phyloP scores from a whole-genome alignment of 2,113 vertebrate genomes.

The Panurus biarmicus region DNA sequence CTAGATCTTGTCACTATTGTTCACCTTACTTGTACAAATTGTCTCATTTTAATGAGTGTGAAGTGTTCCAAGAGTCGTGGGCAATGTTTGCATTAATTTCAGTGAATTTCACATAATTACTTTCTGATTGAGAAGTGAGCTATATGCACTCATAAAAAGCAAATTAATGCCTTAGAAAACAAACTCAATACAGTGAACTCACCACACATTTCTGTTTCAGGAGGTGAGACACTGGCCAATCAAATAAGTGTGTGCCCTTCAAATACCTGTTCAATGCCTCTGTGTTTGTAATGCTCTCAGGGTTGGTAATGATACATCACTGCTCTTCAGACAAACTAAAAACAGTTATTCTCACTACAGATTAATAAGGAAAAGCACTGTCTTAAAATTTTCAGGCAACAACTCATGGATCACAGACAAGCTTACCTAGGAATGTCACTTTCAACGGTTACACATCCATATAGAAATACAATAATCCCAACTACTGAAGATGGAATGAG shows the following conservation, averaged over 20 bases:
- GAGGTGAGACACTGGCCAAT: neutral
- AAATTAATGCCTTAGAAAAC: neutral
- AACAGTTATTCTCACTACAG: neutral
- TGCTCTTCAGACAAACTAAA: neutral
- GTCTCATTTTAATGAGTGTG: neutral
- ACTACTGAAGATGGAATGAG: conserved; percentile 90
- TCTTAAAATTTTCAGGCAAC: neutral
- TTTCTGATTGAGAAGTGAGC: neutral
- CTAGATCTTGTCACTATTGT: neutral
- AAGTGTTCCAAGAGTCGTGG: neutral
- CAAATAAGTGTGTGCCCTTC: neutral
- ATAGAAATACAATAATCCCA: conserved; percentile 93
- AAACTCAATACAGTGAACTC: neutral
- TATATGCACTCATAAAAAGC: neutral
- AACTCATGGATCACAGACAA: neutral
- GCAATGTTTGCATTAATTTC: neutral
- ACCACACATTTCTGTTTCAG: neutral
- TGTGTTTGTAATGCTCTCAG: neutral
- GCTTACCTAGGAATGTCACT: conserved; percentile 90
- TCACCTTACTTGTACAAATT: neutral
- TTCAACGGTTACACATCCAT: conserved; percentile 90
- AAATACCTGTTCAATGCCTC: neutral
- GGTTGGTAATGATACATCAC: neutral
- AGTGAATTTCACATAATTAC: neutral
- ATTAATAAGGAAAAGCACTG: neutral